These are phyloP conservation scores for Anas georgica DNA, from an alignment of 2,797 vertebrate species.

Conservation along the genomic window DNA sequence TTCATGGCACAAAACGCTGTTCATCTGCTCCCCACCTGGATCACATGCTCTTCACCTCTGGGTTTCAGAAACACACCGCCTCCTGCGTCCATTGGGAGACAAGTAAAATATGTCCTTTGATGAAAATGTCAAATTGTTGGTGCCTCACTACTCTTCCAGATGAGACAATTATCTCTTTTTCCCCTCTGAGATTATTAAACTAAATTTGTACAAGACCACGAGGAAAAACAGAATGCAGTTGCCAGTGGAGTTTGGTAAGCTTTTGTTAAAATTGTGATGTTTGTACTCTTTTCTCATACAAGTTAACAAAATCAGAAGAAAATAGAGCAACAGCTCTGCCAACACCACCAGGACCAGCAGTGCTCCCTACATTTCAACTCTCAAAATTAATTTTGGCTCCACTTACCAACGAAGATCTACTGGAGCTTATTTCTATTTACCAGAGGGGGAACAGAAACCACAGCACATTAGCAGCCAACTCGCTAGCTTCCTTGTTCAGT, in stretches of 20 bases:
- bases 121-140: background rate
- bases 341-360: background rate
- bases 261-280: background rate
- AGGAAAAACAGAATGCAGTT: background rate
- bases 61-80: background rate
- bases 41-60: background rate
- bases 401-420: constrained; percentile 17
- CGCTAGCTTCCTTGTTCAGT: background rate
- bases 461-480: background rate
- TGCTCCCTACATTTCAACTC: background rate
- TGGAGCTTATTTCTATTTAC: constrained; percentile 11
- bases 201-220: background rate
- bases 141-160: background rate
- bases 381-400: background rate
- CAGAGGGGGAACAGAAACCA: background rate
- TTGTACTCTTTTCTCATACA: background rate
- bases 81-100: background rate
- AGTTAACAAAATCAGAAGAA: background rate
- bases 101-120: background rate
- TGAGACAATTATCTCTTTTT: background rate
- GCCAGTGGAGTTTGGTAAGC: background rate
- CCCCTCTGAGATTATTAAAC: background rate
- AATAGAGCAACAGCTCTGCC: background rate
- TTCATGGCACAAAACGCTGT: background rate
- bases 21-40: background rate